Evolutionary conservation across 2,113 vertebrate genomes (phyloP), one percentile per base, ranked within the genome.

Genomic region (Callipepla squamata): DNA sequence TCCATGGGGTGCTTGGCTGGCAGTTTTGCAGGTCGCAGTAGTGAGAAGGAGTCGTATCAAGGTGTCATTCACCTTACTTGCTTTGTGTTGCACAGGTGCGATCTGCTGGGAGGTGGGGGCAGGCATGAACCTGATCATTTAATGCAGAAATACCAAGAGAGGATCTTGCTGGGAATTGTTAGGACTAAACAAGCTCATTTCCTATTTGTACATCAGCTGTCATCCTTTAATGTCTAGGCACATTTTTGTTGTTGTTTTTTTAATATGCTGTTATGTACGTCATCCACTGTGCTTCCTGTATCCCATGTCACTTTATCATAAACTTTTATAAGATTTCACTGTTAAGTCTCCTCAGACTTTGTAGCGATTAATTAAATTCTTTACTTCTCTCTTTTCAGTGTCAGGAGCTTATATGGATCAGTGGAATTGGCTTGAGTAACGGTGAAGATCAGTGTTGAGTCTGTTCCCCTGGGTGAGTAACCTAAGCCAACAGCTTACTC

Each of bases 381-480:
- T 75, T 59, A 1, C 80, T 70, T 93, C 88, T 89, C 8, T 86
- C 50, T 91, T 87, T 89, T 62, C 82, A 89, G 96, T 87, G 38
- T 62, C 70, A 77, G 48, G 94, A 82, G 61, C 85, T 94, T 76
- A 75, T 75, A 91, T 96, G 94, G 87, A 80, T 94, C 73, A 80
- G 34, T 32, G 83, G 48, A 61, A 70, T 68, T 79, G 90, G 91
- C 80, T 94, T 23, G 80, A 84, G 80, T 76, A 70, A 83, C 61
- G 48, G 82, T 19, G 34, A 76, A 94, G 55, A 83, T 92, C 78
- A 80, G 32, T 26, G 6, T 74, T 88, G 85, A 88, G 36, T 36
- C 81, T 83, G 59, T 32, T 91, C 36, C 50, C 86, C 72, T 94
- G 85, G 51, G 96, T 97, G 76, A 97, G 95, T 97, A 80, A 76